Conservation (phyloP, 2,113 vertebrate species). For the Salminus brasiliensis region DNA sequence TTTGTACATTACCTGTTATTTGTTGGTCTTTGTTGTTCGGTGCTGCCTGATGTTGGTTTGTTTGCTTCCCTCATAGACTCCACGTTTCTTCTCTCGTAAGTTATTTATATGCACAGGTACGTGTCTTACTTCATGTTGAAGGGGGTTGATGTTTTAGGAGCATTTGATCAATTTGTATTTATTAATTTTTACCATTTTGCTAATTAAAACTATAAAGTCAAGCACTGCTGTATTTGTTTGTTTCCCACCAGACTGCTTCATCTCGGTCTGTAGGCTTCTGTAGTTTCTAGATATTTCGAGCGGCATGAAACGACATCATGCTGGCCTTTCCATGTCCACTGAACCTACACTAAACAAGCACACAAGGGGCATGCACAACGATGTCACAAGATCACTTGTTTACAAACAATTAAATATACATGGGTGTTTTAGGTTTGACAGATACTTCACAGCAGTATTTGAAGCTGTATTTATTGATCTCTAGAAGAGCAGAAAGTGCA, state of each 20-base stretch:
- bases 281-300: background rate
- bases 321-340: background rate
- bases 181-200: slow-evolving; percentile 94
- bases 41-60: slow-evolving; percentile 70
- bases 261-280: background rate
- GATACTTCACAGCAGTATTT: too few species aligned
- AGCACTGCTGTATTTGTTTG: slow-evolving; percentile 12
- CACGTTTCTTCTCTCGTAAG: slow-evolving; percentile 78
- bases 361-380: background rate
- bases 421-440: too few species aligned
- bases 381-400: too few species aligned
- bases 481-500: too few species aligned
- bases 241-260: background rate
- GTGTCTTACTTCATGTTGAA: slow-evolving; percentile 74
- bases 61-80: slow-evolving; percentile 76
- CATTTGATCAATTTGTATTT: slow-evolving; percentile 93
- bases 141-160: slow-evolving; percentile 76
- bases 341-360: background rate
- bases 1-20: slow-evolving; percentile 56
- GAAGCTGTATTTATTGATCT: too few species aligned
- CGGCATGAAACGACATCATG: background rate
- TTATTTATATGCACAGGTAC: slow-evolving; percentile 78
- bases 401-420: too few species aligned
- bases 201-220: slow-evolving; percentile 86
- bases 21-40: slow-evolving; percentile 55